Evolutionary conservation across 2,888 invertebrate genomes (phyloP), one percentile per base, ranked within the genome.

Genomic region (Schizotus pectinicornis): DNA sequence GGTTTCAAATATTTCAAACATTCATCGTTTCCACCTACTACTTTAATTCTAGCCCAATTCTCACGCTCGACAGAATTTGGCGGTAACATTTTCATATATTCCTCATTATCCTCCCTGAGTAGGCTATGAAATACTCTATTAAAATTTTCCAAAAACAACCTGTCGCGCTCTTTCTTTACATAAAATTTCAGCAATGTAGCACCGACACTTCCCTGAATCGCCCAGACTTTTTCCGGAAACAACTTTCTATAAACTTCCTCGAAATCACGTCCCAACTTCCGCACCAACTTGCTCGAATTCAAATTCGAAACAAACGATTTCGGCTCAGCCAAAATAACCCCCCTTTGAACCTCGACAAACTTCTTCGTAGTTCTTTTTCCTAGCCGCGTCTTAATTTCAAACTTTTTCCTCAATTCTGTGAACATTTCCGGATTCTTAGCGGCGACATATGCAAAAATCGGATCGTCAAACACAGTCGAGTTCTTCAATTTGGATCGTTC

Each of bases 291-390:
- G 2, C 8, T 11, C 1, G 41, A 13, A n/a, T 39, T 14, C n/a
- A 50, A 22, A 34, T 50, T 39, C 13, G 22, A 31, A 1, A 50
- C 50, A 11, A 41, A 33, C 3, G 12, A 2, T 14, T 50, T 32
- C 7, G 50, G 50, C 3, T 33, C 9, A 3, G 41, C 9, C 7
- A 50, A 3, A 14, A 50, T 41, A 7, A 32, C 13, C 1, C 5
- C 33, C 12, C 33, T 30, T 11, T 41, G 33, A 2, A 2, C 8
- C n/a, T 7, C 9, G 13, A 50, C 13, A 8, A 49, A n/a, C 33
- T 14, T 39, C 13, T 41, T 50, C n/a, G 50, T 34, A 5, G 32
- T 12, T 33, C 34, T 50, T 14, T 41, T 50, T 7, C 50, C 50
- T 9, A 50, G 14, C 13, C 33, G 32, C 9, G n/a, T 12, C 30